Conservation (phyloP, 2,113 vertebrate genomes). For the Tragulus kanchil region DNA sequence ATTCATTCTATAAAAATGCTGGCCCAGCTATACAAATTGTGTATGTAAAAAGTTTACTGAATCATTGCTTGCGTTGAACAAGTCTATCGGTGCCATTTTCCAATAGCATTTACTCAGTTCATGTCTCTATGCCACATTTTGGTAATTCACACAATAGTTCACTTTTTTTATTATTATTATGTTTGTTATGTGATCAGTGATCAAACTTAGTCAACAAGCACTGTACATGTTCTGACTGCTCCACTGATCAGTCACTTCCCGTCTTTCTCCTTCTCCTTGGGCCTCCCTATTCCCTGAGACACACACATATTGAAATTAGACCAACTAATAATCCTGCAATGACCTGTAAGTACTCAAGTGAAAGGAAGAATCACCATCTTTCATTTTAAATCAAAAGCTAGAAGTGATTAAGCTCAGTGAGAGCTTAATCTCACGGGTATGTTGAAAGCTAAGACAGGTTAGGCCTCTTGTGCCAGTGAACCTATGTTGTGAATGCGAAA, state of each 20-base stretch:
- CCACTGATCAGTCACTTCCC: neutral
- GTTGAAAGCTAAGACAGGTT: neutral
- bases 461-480: neutral
- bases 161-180: neutral
- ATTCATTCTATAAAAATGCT: neutral
- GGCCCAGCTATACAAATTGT: neutral
- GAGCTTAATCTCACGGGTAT: neutral
- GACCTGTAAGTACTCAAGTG: neutral
- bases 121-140: neutral
- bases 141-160: neutral
- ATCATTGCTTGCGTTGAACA: neutral
- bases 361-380: neutral
- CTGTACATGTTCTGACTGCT: neutral
- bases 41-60: conserved; percentile 6
- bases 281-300: neutral
- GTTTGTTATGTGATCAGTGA: neutral
- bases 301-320: neutral
- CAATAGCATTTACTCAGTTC: neutral
- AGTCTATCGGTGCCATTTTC: neutral
- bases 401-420: neutral
- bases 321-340: neutral
- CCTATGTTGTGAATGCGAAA: neutral
- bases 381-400: neutral
- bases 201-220: neutral
- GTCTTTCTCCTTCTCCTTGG: neutral